These are phyloP conservation scores for Centropus unirufus DNA, from an alignment of 2,113 vertebrate genomes.

Conservation along the genomic window DNA sequence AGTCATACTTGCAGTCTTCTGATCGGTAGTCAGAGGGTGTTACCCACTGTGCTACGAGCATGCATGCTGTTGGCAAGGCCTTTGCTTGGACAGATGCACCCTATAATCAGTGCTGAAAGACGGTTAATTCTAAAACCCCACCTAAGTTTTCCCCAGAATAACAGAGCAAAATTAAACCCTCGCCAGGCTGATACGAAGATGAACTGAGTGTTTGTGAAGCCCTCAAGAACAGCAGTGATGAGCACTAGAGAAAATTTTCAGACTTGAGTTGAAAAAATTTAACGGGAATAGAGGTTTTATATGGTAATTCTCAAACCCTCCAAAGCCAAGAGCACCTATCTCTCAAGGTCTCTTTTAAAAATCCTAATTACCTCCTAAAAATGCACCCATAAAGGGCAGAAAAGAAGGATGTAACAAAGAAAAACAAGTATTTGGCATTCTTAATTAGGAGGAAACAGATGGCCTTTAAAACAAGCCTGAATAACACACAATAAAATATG, in stretches of 20 bases:
- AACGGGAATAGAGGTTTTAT: background rate
- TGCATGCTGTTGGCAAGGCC: background rate
- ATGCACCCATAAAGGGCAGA: background rate
- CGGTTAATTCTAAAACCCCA: background rate
- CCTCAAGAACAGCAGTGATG: background rate
- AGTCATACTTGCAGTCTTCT: background rate
- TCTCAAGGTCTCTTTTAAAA: background rate
- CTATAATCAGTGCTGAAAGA: constrained; percentile 11
- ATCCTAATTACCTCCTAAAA: background rate
- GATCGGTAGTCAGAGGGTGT: background rate
- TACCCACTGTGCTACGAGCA: background rate
- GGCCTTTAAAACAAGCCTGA: constrained; percentile 1
- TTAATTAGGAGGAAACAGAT: constrained; percentile 3
- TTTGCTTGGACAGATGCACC: background rate
- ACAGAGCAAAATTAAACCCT: constrained; percentile 6
- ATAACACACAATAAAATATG: background rate
- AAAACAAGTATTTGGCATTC: background rate
- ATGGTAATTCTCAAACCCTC: background rate
- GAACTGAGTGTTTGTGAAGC: constrained; percentile 4
- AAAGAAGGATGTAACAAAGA: background rate
- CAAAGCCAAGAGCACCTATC: background rate
- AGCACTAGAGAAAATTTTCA: constrained; percentile 3
- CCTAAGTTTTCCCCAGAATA: constrained; percentile 7
- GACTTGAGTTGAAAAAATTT: background rate
- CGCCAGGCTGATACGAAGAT: background rate